Conservation (phyloP, 2,797 vertebrate species). For the Columba guinea region DNA sequence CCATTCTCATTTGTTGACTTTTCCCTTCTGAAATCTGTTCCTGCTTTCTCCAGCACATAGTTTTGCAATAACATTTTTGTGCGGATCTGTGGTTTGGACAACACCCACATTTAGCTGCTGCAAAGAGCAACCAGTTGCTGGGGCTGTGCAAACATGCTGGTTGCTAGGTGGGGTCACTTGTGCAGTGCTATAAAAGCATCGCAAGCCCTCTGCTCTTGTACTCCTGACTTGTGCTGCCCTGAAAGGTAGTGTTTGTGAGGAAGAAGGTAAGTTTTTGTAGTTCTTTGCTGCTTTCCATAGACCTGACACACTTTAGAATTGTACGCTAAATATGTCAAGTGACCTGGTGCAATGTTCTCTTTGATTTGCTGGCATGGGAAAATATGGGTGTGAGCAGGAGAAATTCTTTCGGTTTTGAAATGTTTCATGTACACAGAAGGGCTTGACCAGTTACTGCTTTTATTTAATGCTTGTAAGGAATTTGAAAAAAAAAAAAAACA, state of each 20-base stretch:
- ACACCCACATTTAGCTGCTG: constrained; percentile 1
- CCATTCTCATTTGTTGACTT: neutral
- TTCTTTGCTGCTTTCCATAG: neutral
- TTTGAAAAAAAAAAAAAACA: neutral
- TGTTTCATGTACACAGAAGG: neutral
- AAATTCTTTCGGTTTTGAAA: neutral
- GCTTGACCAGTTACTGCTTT: neutral
- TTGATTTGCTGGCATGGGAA: neutral
- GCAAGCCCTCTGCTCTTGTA: neutral
- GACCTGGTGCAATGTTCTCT: neutral
- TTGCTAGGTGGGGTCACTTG: constrained; percentile 79
- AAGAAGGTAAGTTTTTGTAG: constrained; percentile 58
- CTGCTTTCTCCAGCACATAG: neutral
- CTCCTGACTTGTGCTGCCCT: neutral
- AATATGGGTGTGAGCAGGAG: neutral
- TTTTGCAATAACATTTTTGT: constrained; percentile 59
- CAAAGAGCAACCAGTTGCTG: constrained; percentile 48
- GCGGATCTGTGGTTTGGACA: constrained; percentile 45
- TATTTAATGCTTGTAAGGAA: neutral
- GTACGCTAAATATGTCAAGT: neutral
- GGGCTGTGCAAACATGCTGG: constrained; percentile 50
- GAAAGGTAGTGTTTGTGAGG: neutral
- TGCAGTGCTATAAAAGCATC: constrained; percentile 65
- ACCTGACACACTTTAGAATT: neutral
- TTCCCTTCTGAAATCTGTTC: neutral